phyloP scores from a whole-genome alignment of 1,140 invertebrate species.

The Drosophila arizonae region DNA sequence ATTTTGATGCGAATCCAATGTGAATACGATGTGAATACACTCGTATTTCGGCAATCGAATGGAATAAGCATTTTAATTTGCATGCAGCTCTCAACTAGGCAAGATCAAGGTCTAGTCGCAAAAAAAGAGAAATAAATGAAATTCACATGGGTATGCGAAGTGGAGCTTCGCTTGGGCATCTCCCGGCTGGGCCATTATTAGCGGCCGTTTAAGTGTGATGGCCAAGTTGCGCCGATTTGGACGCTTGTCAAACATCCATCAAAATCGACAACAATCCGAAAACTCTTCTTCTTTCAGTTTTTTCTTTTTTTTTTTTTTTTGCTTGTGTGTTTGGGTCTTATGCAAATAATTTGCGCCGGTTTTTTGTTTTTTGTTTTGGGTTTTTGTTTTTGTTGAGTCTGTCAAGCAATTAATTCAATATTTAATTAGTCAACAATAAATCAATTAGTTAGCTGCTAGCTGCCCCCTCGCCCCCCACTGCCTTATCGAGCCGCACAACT shows the following conservation, averaged over 20 bases:
- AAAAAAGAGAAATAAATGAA: background rate
- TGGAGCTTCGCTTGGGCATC: conserved; percentile 1
- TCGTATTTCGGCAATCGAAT: conserved; percentile 28
- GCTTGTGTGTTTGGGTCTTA: conserved; percentile 34
- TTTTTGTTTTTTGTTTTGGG: conserved; percentile 41
- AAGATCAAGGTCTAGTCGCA: conserved; percentile 63
- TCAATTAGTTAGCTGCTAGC: conserved; percentile 66
- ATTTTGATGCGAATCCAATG: conserved; percentile 50
- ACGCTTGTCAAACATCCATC: conserved; percentile 63
- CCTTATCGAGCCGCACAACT: conserved; percentile 38
- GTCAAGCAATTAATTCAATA: conserved; percentile 78
- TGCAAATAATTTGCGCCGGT: conserved; percentile 66
- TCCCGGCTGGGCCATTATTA: conserved; percentile 26
- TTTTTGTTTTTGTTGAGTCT: conserved; percentile 31
- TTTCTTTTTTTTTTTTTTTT: background rate
- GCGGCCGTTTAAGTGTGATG: conserved; percentile 18
- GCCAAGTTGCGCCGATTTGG: conserved; percentile 36
- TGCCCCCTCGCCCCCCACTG: background rate
- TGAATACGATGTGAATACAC: conserved; percentile 45
- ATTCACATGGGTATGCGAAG: conserved; percentile 44
- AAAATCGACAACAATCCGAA: conserved; percentile 47
- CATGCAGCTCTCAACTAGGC: conserved; percentile 55
- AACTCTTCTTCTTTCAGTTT: conserved; percentile 11
- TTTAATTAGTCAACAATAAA: conserved; percentile 81
- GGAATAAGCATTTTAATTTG: conserved; percentile 55